phyloP scores from a whole-genome alignment of 2,113 vertebrate species.

The Nannospalax galili region DNA sequence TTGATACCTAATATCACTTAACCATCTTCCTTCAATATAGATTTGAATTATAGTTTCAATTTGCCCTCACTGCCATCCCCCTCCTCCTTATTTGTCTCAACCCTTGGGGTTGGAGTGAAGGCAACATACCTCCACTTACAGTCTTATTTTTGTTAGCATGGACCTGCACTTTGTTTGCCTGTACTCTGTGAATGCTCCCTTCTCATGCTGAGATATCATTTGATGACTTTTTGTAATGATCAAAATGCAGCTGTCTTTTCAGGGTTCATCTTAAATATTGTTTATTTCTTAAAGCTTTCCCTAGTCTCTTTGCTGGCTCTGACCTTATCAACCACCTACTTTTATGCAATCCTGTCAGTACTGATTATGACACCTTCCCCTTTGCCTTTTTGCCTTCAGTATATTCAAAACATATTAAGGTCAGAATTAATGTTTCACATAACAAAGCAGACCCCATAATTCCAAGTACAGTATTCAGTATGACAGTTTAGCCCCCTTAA shows the following conservation, averaged over 20 bases:
- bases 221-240: background rate
- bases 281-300: background rate
- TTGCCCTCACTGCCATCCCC: background rate
- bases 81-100: background rate
- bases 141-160: background rate
- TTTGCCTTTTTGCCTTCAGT: background rate
- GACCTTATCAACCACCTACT: background rate
- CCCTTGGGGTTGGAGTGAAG: background rate
- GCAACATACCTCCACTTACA: background rate
- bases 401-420: background rate
- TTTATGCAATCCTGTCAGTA: background rate
- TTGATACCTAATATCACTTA: background rate
- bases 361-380: background rate
- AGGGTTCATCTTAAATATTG: background rate
- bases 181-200: background rate
- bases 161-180: background rate
- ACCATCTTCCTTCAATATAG: background rate
- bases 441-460: background rate
- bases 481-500: background rate
- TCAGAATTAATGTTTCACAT: background rate
- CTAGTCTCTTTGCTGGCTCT: background rate
- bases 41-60: background rate
- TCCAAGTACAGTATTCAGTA: background rate
- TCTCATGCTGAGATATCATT: background rate
- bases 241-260: background rate